Percentiles rank a stretch among this genome's conserved stretches.
These are phyloP conservation scores for Ischnus inquisitorius DNA, from an alignment of 2,888 invertebrate genomes.

Conservation along the genomic window DNA sequence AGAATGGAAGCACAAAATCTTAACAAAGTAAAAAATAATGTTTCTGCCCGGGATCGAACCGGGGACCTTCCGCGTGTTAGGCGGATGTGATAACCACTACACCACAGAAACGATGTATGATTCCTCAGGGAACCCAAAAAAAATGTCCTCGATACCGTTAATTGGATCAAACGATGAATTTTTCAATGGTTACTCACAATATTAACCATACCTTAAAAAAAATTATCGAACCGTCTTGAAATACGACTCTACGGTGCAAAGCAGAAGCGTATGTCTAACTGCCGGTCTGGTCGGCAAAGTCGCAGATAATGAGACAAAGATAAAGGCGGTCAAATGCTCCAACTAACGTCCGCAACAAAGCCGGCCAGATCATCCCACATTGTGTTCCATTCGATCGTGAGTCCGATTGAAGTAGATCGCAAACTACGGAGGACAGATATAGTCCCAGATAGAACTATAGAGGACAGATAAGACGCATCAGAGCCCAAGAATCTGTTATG, in stretches of 20 bases:
- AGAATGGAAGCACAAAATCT: background rate
- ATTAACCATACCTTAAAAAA: background rate
- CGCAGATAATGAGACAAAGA: background rate
- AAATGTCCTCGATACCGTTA: background rate
- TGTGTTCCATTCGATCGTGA: background rate
- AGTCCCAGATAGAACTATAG: too few relatives aligned
- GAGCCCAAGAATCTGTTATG: conserved; percentile 65
- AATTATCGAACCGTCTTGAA: background rate
- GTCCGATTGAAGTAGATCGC: conserved; percentile 2
- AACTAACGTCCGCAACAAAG: background rate
- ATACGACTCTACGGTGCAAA: background rate
- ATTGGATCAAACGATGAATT: background rate
- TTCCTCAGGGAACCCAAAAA: background rate
- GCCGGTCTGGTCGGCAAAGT: background rate
- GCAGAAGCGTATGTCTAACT: background rate
- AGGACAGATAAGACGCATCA: conserved; percentile 26
- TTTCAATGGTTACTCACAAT: background rate
- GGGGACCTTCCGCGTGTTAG: conserved; percentile 97
- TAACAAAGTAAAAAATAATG: conserved; percentile 85
- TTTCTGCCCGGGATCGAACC: conserved; percentile 96
- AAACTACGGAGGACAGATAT: background rate
- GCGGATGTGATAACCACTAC: conserved; percentile 97
- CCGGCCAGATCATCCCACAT: background rate
- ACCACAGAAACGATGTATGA: conserved; percentile 90
- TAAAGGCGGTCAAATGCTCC: background rate